Evolutionary conservation across 2,113 vertebrate species (phyloP).

Genomic region (Pristiophorus japonicus): DNA sequence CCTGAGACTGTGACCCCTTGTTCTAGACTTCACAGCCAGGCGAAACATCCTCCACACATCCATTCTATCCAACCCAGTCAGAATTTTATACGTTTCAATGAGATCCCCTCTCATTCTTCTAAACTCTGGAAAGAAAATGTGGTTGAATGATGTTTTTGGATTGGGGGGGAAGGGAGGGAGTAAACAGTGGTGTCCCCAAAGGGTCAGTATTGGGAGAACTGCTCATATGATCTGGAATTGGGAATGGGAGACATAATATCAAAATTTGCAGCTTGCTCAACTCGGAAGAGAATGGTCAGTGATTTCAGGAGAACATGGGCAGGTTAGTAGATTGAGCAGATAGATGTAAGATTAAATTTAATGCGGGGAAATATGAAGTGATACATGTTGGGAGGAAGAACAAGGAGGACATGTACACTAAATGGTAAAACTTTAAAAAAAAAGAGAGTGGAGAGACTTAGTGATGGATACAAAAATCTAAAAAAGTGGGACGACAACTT

Average conservation of each 20-base stretch:
- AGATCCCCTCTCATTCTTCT: too few relatives aligned
- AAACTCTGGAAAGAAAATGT: too few relatives aligned
- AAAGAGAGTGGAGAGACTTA: background rate
- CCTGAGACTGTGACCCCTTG: too few relatives aligned
- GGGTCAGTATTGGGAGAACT: background rate
- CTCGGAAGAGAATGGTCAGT: background rate
- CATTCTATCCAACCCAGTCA: too few relatives aligned
- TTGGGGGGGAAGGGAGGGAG: too few relatives aligned
- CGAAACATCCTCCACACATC: too few relatives aligned
- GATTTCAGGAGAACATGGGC: background rate
- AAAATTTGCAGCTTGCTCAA: background rate
- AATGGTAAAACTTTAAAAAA: background rate
- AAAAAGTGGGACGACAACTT: background rate
- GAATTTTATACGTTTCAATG: too few relatives aligned
- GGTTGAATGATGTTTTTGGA: background rate
- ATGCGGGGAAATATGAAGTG: background rate
- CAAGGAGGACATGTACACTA: background rate
- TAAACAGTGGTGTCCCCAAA: background rate
- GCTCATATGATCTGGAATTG: too few relatives aligned
- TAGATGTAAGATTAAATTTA: background rate
- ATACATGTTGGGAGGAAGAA: background rate
- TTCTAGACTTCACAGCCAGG: too few relatives aligned
- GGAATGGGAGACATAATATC: background rate
- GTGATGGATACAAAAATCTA: background rate
- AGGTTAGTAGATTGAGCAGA: background rate